phyloP scores from a whole-genome alignment of 2,797 vertebrate species.

The Anabas testudineus region DNA sequence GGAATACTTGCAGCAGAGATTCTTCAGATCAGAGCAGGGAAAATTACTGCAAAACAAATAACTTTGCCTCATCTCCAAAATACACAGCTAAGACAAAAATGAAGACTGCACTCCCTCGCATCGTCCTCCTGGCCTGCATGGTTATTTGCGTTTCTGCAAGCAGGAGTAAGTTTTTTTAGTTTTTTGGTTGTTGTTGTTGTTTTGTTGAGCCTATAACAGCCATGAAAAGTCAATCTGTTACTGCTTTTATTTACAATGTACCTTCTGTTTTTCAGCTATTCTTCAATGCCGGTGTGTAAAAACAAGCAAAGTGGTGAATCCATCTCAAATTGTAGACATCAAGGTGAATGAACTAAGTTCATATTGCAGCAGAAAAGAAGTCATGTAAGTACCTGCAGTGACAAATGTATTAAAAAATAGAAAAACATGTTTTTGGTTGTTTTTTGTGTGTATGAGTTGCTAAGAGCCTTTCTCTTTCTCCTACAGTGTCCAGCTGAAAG shows the following conservation, averaged over 20 bases:
- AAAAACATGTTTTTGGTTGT: background rate
- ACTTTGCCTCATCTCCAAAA: background rate
- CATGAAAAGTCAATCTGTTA: background rate
- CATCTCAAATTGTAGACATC: rapidly evolving
- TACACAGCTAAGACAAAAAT: conserved; percentile 15
- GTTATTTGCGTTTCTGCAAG: background rate
- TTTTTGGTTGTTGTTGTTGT: too few relatives aligned
- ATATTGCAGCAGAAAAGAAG: conserved; percentile 56
- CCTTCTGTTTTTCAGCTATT: conserved; percentile 4
- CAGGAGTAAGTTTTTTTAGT: conserved; percentile 3
- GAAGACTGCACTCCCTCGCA: conserved; percentile 25
- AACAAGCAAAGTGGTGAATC: rapidly evolving
- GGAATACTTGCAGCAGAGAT: background rate
- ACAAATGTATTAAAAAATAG: background rate
- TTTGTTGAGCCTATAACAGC: too few relatives aligned
- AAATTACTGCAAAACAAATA: background rate
- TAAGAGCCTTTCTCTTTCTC: background rate
- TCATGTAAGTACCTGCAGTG: conserved; percentile 69
- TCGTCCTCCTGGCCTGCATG: conserved; percentile 41
- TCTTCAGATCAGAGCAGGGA: background rate
- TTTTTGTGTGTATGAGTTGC: background rate
- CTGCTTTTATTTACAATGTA: background rate
- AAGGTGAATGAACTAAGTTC: background rate
- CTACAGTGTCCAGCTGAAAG: conserved; percentile 34
- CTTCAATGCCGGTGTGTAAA: background rate